phyloP scores from a whole-genome alignment of 2,797 vertebrate genomes.

The Crenichthys baileyi region DNA sequence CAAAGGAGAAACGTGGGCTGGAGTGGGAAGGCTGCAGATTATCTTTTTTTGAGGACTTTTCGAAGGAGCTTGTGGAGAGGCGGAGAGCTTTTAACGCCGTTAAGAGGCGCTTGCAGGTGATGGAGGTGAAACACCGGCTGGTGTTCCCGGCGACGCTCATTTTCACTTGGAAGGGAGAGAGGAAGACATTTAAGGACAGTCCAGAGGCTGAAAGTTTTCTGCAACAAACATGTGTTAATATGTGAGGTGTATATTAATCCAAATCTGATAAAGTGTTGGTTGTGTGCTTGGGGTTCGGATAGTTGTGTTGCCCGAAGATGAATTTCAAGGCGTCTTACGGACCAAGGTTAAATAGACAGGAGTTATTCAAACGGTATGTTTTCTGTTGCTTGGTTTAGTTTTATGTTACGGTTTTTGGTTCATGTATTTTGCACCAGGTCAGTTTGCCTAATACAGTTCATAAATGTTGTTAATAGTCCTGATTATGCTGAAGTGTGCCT shows the following conservation, averaged over 20 bases:
- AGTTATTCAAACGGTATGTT: not conserved
- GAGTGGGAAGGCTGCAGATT: too few species aligned
- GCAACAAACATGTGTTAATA: not conserved
- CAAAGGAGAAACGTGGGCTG: too few species aligned
- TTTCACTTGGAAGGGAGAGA: conserved; percentile 11
- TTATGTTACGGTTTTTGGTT: too few species aligned
- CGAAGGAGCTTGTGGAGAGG: conserved; percentile 1
- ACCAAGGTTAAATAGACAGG: conserved; percentile 3
- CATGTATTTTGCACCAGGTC: not conserved
- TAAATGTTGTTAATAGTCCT: not conserved
- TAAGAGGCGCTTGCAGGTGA: conserved; percentile 1
- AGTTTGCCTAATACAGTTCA: not conserved
- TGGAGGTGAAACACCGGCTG: conserved; percentile 14
- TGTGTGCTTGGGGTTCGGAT: not conserved
- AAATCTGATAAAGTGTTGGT: not conserved
- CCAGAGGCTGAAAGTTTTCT: not conserved
- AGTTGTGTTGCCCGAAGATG: not conserved
- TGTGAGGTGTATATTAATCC: not conserved
- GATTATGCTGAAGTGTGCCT: not conserved
- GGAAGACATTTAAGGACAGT: not conserved
- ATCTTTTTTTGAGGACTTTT: conserved; percentile 6
- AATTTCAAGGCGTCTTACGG: not conserved
- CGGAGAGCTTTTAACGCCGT: not conserved
- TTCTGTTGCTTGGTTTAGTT: not conserved
- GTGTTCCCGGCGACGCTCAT: not conserved